phyloP scores from a whole-genome alignment of 2,113 vertebrate genomes.

The Erythrocercus mccallii region DNA sequence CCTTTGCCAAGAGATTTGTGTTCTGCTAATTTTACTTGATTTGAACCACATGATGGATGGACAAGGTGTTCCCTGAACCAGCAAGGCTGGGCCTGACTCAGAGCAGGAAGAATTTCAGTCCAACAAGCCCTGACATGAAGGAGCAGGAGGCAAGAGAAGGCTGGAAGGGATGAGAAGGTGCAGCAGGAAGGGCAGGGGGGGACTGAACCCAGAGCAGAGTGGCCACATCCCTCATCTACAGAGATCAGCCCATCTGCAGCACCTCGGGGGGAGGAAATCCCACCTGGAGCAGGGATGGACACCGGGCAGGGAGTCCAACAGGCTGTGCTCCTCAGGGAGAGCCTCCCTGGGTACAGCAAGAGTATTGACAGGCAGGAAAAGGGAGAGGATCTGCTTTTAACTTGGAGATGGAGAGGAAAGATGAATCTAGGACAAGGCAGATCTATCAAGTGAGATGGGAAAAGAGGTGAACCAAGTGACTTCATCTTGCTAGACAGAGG shows the following conservation, averaged over 20 bases:
- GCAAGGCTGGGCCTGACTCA: conserved; percentile 7
- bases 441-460: neutral
- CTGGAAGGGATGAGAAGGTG: neutral
- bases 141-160: neutral
- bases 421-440: neutral
- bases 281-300: neutral
- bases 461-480: neutral
- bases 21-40: neutral
- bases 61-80: conserved; percentile 12
- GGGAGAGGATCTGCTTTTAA: neutral
- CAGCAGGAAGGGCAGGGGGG: neutral
- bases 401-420: neutral
- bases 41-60: neutral
- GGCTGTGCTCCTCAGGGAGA: neutral
- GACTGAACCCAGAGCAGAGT: neutral
- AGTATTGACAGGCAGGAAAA: neutral
- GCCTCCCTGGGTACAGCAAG: accelerated
- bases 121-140: neutral
- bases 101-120: neutral
- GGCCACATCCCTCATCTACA: accelerated
- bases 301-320: neutral
- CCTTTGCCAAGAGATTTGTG: neutral
- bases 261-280: neutral
- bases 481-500: neutral
- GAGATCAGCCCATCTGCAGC: neutral